Conservation (phyloP, 2,888 invertebrate genomes). For the Sussaba pulchella region DNA sequence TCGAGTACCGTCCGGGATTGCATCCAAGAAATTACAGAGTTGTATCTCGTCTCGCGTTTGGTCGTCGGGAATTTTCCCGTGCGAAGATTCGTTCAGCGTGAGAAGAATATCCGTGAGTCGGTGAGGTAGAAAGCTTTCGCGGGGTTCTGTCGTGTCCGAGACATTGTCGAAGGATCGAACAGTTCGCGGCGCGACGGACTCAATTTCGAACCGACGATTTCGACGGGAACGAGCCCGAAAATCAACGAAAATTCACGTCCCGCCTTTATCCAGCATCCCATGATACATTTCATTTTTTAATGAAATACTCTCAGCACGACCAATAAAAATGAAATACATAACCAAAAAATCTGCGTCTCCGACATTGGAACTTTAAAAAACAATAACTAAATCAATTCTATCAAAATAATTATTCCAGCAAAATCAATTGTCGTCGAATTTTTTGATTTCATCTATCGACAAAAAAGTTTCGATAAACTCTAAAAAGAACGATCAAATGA, state of each 20-base stretch:
- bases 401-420: no score
- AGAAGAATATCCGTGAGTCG: constrained; percentile 56
- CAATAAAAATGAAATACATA: no score
- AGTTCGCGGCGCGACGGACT: constrained; percentile 17
- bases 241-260: neutral
- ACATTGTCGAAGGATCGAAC: neutral
- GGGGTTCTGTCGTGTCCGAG: neutral
- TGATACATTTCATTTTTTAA: no score
- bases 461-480: no score
- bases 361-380: no score
- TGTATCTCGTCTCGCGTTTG: neutral
- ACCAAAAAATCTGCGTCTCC: no score
- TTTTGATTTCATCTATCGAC: no score
- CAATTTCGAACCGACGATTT: neutral
- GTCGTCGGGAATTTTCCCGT: constrained; percentile 41
- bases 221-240: neutral
- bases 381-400: no score
- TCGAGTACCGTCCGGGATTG: constrained; percentile 42
- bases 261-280: no score
- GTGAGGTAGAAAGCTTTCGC: constrained; percentile 47
- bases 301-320: no score
- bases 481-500: neutral
- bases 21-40: constrained; percentile 38
- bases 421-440: no score
- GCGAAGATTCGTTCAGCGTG: constrained; percentile 7